Percentiles rank a stretch among this genome's conserved stretches.
phyloP scores from a whole-genome alignment of 2,113 vertebrate species.

The Pedionomus torquatus region DNA sequence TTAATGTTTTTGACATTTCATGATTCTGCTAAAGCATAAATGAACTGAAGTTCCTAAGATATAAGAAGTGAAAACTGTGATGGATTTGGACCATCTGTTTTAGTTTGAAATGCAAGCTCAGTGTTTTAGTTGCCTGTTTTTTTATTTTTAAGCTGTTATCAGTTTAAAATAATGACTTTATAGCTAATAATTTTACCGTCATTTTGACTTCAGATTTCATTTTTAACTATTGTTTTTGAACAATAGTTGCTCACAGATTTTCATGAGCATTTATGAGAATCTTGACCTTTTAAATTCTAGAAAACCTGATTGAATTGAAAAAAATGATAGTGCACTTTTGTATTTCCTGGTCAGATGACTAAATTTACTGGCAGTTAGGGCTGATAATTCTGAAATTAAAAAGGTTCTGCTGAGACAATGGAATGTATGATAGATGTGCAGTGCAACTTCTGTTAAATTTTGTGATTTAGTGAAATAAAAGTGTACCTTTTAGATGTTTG shows the following conservation, averaged over 20 bases:
- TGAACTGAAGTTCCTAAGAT: background rate
- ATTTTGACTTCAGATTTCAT: background rate
- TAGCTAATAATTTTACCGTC: background rate
- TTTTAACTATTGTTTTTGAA: constrained; percentile 7
- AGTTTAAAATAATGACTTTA: background rate
- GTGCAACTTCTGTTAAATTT: background rate
- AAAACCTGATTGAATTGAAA: background rate
- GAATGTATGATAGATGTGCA: background rate
- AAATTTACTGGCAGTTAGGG: background rate
- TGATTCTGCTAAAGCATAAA: background rate
- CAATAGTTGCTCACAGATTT: background rate
- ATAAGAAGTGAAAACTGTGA: background rate
- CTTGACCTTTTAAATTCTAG: background rate
- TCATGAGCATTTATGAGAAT: background rate
- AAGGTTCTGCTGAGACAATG: background rate
- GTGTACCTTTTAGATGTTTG: background rate
- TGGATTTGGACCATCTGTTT: background rate
- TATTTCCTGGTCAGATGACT: background rate
- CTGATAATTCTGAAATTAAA: background rate
- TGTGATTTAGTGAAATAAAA: background rate
- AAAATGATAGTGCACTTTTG: background rate
- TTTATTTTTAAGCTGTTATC: background rate
- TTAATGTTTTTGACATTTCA: background rate
- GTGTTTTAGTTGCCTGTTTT: background rate
- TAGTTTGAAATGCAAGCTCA: background rate